Evolutionary conservation across 2,888 invertebrate species (phyloP).

Genomic region (Boloria selene): DNA sequence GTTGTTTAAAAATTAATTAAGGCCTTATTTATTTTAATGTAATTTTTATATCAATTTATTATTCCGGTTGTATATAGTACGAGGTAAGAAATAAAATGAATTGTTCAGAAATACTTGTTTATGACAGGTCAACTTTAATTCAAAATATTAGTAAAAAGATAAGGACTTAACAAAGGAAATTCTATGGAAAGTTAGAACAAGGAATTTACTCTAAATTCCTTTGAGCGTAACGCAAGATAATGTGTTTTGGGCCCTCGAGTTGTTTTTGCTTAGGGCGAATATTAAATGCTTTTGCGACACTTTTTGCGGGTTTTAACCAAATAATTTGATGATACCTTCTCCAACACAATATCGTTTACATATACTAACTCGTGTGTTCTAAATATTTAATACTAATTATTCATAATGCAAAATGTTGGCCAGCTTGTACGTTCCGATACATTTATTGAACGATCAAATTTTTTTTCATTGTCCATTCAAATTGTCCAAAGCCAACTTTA

Average conservation of each 20-base stretch:
- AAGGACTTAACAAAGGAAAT: slow-evolving; percentile 29
- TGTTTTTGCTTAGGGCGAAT: slow-evolving; percentile 24
- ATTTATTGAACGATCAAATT: too few species aligned
- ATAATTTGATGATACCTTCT: background rate
- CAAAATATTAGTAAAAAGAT: slow-evolving; percentile 20
- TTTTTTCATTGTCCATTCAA: slow-evolving; percentile 1
- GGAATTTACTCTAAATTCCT: slow-evolving; percentile 38
- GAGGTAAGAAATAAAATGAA: background rate
- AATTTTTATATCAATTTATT: background rate
- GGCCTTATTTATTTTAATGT: background rate
- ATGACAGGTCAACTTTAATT: background rate
- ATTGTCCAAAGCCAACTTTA: slow-evolving; percentile 9
- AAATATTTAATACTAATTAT: background rate
- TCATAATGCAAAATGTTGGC: background rate
- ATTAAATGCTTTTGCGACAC: slow-evolving; percentile 25
- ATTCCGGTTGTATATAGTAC: background rate
- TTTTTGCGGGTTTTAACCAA: background rate
- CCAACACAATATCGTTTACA: too few species aligned
- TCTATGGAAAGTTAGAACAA: slow-evolving; percentile 25
- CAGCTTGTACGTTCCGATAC: background rate
- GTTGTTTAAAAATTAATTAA: slow-evolving; percentile 2
- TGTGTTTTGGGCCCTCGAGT: slow-evolving; percentile 22
- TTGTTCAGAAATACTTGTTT: too few species aligned
- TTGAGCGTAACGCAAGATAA: slow-evolving; percentile 22
- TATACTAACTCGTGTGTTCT: background rate